These are phyloP conservation scores for Caloenas nicobarica DNA, from an alignment of 2,113 vertebrate species.

Conservation along the genomic window DNA sequence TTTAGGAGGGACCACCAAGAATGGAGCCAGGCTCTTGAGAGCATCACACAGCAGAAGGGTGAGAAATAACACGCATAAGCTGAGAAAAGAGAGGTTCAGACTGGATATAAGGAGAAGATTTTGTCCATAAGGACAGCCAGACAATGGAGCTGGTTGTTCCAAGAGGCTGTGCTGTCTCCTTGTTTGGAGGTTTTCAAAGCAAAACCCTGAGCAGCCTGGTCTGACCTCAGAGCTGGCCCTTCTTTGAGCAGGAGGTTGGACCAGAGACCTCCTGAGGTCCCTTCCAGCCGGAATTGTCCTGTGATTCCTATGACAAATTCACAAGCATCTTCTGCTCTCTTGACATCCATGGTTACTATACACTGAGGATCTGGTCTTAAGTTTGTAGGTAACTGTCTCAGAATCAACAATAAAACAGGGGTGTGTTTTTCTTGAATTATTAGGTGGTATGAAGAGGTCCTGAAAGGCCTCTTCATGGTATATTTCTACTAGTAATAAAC, in stretches of 20 bases:
- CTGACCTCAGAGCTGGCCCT: background rate
- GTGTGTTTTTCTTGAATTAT: background rate
- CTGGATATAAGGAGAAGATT: background rate
- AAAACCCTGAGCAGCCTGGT: background rate
- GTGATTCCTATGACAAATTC: background rate
- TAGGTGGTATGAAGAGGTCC: background rate
- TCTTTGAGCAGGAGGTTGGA: background rate
- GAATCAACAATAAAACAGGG: background rate
- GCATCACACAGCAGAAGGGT: fast-evolving
- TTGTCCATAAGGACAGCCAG: background rate
- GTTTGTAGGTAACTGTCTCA: background rate
- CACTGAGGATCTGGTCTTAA: background rate
- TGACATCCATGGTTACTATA: background rate
- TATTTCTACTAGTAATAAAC: background rate
- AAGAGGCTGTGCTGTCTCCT: background rate
- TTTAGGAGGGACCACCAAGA: background rate
- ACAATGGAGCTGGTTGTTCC: background rate
- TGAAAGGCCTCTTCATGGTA: background rate
- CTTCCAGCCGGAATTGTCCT: background rate
- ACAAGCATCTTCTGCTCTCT: background rate
- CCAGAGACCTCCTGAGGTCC: background rate
- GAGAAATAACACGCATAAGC: background rate
- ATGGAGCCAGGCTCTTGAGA: background rate
- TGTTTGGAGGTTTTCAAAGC: background rate
- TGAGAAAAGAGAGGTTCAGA: background rate